phyloP scores from a whole-genome alignment of 30 jellyfish, hydroid and myxozoan species.

The Rhopilema esculentum region DNA sequence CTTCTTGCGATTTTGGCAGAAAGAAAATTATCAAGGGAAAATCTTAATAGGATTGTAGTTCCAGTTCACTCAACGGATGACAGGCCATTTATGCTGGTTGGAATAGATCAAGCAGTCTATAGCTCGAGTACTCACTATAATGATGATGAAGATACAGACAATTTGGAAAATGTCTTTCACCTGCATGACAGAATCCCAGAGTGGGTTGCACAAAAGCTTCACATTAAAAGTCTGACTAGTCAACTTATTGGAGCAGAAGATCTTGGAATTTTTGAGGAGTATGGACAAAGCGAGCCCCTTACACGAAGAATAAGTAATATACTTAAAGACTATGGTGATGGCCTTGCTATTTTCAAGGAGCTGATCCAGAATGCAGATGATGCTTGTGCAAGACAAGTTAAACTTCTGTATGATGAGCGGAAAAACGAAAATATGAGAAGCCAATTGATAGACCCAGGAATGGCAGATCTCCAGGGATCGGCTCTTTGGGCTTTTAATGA shows the following conservation, averaged over 20 bases:
- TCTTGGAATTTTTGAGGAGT: slow-evolving; percentile 59
- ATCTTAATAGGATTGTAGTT: slow-evolving; percentile 12
- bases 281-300: slow-evolving; percentile 86
- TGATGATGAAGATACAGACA: slow-evolving; percentile 16
- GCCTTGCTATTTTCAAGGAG: slow-evolving; percentile 85
- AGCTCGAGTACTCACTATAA: not conserved
- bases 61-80: slow-evolving; percentile 37
- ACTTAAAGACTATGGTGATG: slow-evolving; percentile 80
- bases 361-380: slow-evolving; percentile 94
- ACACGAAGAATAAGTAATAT: slow-evolving; percentile 77
- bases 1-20: not conserved
- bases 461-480: slow-evolving; percentile 89
- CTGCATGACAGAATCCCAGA: slow-evolving; percentile 52
- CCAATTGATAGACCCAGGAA: slow-evolving; percentile 56
- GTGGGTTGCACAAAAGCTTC: slow-evolving; percentile 40
- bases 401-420: slow-evolving; percentile 75
- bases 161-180: slow-evolving; percentile 10
- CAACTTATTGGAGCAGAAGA: slow-evolving; percentile 58
- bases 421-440: slow-evolving; percentile 26
- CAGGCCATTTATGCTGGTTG: not conserved
- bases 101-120: slow-evolving; percentile 32
- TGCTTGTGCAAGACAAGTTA: slow-evolving; percentile 79
- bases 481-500: slow-evolving; percentile 86
- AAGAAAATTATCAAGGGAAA: not conserved
- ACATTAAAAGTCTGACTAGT: slow-evolving; percentile 62